A percentile compares a stretch with the other conserved stretches of the same genome.
phyloP scores from a whole-genome alignment of 2,888 invertebrate species.

The Emmelina monodactyla region DNA sequence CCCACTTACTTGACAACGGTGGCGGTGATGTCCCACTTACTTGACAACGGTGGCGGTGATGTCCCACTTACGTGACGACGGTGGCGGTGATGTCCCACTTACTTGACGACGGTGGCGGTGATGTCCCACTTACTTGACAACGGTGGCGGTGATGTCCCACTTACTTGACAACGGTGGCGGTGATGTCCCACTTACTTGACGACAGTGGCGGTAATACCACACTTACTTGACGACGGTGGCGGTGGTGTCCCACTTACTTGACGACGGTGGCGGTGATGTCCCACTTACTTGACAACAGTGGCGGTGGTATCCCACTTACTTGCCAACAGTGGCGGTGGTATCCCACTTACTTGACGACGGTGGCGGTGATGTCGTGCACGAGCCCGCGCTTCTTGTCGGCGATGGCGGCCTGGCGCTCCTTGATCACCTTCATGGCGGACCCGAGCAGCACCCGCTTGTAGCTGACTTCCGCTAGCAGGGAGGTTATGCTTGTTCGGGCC shows the following conservation, averaged over 20 bases:
- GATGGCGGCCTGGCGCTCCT: constrained; percentile 84
- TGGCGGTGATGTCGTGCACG: constrained; percentile 86
- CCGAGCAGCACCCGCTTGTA: constrained; percentile 80
- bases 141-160: neutral
- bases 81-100: neutral
- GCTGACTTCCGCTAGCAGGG: constrained; percentile 60
- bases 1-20: too few species aligned
- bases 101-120: neutral
- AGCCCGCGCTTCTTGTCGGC: constrained; percentile 85
- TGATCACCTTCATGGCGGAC: constrained; percentile 81
- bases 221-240: neutral
- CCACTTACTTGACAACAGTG: neutral
- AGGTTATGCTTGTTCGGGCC: constrained; percentile 44
- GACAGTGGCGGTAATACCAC: neutral
- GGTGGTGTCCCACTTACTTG: neutral
- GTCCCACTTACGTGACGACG: too few species aligned
- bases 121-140: too few species aligned
- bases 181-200: too few species aligned
- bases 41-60: neutral
- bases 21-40: neutral
- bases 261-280: neutral
- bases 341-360: constrained; percentile 81
- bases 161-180: neutral
- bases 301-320: neutral
- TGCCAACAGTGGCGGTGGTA: too few species aligned